Base-by-base conservation (phyloP, 2,888 invertebrate genomes). In the Machimus atricapillus region DNA sequence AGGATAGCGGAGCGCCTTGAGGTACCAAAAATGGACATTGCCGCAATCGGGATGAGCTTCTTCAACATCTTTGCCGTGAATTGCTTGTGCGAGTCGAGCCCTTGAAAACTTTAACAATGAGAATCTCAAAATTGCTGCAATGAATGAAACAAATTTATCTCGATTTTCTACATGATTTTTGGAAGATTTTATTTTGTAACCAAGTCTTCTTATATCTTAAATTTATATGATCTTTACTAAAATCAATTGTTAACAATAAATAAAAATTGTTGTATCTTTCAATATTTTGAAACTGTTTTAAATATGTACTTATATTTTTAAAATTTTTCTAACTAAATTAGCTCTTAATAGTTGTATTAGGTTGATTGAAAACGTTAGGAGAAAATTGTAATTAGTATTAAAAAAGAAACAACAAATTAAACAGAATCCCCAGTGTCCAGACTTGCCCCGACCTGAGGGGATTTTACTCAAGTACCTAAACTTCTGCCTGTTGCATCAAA, bases 1-100 rank as follows among this genome's bases (percentile, higher is more conserved):
- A 66, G 86, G 8, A 23, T 89, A 1, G 73, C 88, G 0, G 83
- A 82, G 4, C 87, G 85, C 7, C 88, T 87, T 56, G 81, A 89
- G 34, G 88, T 89, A 40, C 89, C 89, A 58, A 89, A 87, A 66
- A 78, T 88, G 1, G 89, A 90, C 23, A 87, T 90, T 31, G 78
- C 89, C 31, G 88, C 89, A 0, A 87, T 90, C 66, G 89, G 89
- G 27, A 87, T 90, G 8, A 89, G 89, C 76, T 89, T 90, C 73
- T 89, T 90, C 14, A 87, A 86, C 12, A 87, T 90, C 0, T 90
- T 90, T 14, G 89, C 88, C 16, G 43, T 89, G 3, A 89, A 89
- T 56, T 87, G 88, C 74, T 86, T 86, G 27, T 58, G 37, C n/a
- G 86, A 86, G 56, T 31, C 31, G 9, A 56, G 46, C 23, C 34